These are phyloP conservation scores for Aleiodes leptofemur DNA, from an alignment of 2,888 invertebrate genomes.

Conservation along the genomic window DNA sequence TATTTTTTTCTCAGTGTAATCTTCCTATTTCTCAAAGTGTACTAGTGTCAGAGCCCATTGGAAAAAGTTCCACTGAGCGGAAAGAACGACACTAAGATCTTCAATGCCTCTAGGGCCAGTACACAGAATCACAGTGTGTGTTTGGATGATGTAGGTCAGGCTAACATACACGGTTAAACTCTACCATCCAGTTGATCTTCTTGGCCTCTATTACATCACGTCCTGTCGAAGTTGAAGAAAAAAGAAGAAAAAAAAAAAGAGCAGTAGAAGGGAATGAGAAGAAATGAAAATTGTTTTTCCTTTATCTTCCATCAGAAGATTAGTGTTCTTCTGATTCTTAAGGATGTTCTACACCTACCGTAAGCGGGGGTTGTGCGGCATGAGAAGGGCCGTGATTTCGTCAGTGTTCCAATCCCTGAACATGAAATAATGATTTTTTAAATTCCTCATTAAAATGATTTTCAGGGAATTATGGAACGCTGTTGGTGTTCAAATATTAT, in stretches of 20 bases:
- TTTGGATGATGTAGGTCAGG: constrained; percentile 23
- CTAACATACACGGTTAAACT: constrained; percentile 5
- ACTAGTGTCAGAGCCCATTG: not conserved
- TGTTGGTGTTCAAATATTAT: too few relatives aligned
- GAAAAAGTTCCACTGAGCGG: constrained; percentile 5
- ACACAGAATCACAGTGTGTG: not conserved
- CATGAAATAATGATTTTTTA: too few relatives aligned
- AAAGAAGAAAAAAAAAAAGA: not conserved
- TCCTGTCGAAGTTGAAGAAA: constrained; percentile 2
- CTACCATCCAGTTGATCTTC: not conserved
- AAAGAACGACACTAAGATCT: constrained; percentile 10
- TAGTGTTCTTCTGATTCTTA: constrained; percentile 39
- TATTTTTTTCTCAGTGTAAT: not conserved
- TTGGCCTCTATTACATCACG: not conserved
- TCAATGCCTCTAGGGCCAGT: not conserved
- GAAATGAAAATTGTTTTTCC: constrained; percentile 11
- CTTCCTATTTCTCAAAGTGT: not conserved
- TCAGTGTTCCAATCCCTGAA: too few relatives aligned
- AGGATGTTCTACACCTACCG: too few relatives aligned
- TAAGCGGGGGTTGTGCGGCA: too few relatives aligned
- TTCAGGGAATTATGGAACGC: too few relatives aligned
- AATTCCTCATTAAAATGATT: too few relatives aligned
- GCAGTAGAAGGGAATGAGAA: not conserved
- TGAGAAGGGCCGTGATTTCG: too few relatives aligned
- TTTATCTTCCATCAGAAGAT: constrained; percentile 41